Base-by-base conservation (phyloP, 1,140 invertebrate species). In the Sarcophaga bullata region DNA sequence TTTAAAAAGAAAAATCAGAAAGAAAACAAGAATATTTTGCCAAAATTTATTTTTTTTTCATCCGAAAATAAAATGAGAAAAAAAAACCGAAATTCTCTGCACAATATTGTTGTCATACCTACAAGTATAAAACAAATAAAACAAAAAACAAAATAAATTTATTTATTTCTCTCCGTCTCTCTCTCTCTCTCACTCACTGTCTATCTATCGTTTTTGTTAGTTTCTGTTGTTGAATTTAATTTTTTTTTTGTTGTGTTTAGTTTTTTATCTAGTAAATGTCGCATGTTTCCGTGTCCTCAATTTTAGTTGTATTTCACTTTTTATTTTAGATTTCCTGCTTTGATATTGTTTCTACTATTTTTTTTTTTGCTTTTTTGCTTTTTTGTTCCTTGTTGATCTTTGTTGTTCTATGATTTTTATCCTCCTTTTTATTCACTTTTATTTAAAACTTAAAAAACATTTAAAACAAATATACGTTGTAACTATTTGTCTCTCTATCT, bases 241-340 rank as follows among this genome's bases (percentile, higher is more conserved):
- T 37, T 37, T 37, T 37, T 37, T 37, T 37, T 37, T 37, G 25
- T 37, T 37, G 25, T 37, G 25, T 37, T 37, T 37, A 37, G 25
- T 37, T 37, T 7, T 68, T 68, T 68, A 78, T 83, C 58, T 83
- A 62, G 80, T 83, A 81, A 83, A 83, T 81, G 83, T 84, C 75
- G 81, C 83, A 80, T 84, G 83, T 84, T 84, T 82, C 75, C 58
- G 83, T 84, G 81, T 84, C 73, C 83, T 80, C 58, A 80, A 84
- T 84, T 82, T 82, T 68, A 68, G 80, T 73, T 84, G 11, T 47
- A 48, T 72, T 17, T 81, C 11, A 58, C 47, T 82, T 80, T 82
- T 52, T 76, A 78, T 82, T 82, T 80, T 82, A 80, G 78, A 80
- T 82, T 80, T 68, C 68, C 75, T 49, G 46, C 82, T 80, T 19